Conservation (phyloP, 1,140 invertebrate genomes). For the Megathymus violae region DNA sequence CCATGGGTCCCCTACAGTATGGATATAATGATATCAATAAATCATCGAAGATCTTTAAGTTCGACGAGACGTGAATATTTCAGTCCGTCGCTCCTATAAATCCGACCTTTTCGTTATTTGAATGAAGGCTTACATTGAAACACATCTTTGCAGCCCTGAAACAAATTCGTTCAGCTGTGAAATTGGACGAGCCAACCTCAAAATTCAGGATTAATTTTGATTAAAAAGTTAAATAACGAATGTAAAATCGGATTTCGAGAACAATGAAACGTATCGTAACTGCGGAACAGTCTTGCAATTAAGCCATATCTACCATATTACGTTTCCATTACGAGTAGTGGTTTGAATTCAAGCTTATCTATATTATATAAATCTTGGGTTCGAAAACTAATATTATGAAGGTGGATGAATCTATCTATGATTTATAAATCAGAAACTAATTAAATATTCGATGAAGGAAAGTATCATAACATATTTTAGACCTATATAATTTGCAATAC, state of each 20-base stretch:
- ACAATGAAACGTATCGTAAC: slow-evolving; percentile 48
- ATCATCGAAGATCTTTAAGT: slow-evolving; percentile 52
- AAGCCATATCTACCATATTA: slow-evolving; percentile 18
- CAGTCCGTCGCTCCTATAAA: slow-evolving; percentile 57
- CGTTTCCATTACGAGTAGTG: too few relatives aligned
- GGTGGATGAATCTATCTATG: too few relatives aligned
- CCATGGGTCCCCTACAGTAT: too few relatives aligned
- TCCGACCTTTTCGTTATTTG: slow-evolving; percentile 64
- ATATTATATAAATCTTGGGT: too few relatives aligned
- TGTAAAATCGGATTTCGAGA: slow-evolving; percentile 51
- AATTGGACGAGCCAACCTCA: slow-evolving; percentile 70
- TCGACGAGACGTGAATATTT: slow-evolving; percentile 61
- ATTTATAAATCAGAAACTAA: too few relatives aligned
- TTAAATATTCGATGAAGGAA: too few relatives aligned
- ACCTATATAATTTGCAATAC: too few relatives aligned
- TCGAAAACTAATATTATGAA: too few relatives aligned
- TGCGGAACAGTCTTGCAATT: slow-evolving; percentile 24
- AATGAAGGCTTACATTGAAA: slow-evolving; percentile 74
- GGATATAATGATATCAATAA: slow-evolving; percentile 56
- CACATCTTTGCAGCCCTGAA: slow-evolving; percentile 68
- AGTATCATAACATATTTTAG: too few relatives aligned
- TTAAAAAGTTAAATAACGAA: slow-evolving; percentile 75
- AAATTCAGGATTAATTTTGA: slow-evolving; percentile 71
- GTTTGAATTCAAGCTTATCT: too few relatives aligned
- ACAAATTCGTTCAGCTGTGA: slow-evolving; percentile 71